A percentile compares a stretch with the other conserved stretches of the same genome.
These are phyloP conservation scores for Poeciliopsis prolifica DNA, from an alignment of 2,113 vertebrate genomes.

Conservation along the genomic window DNA sequence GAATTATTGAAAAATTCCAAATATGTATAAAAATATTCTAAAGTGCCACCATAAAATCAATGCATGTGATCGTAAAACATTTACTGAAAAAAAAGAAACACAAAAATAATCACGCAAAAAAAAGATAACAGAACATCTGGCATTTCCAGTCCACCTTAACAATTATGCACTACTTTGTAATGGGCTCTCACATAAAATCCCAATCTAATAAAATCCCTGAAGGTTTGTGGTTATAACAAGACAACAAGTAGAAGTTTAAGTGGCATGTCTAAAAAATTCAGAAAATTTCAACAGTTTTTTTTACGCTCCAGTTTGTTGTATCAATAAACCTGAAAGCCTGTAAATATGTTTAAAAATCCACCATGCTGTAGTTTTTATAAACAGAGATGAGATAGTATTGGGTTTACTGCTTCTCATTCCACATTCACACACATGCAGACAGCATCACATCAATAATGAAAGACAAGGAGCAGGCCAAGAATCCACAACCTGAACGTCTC, in stretches of 20 bases:
- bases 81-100: no score
- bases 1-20: no score
- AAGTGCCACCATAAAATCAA: no score
- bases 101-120: no score
- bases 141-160: background rate
- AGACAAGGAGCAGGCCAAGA: slow-evolving; percentile 50
- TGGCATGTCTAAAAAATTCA: background rate
- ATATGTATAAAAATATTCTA: no score
- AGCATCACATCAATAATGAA: slow-evolving; percentile 66
- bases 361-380: slow-evolving; percentile 1
- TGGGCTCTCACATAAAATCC: background rate
- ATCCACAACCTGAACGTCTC: slow-evolving; percentile 51
- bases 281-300: background rate
- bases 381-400: slow-evolving; percentile 5
- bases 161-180: background rate
- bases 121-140: background rate
- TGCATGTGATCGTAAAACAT: no score
- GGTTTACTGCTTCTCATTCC: background rate
- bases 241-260: background rate
- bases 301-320: background rate
- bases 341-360: slow-evolving; percentile 10
- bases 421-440: slow-evolving; percentile 27
- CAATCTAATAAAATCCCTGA: no score
- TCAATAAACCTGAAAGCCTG: background rate
- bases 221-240: background rate